Evolutionary conservation across 1,140 invertebrate species (phyloP), one percentile per base, ranked within the genome.

Genomic region (Drosophila willistoni): DNA sequence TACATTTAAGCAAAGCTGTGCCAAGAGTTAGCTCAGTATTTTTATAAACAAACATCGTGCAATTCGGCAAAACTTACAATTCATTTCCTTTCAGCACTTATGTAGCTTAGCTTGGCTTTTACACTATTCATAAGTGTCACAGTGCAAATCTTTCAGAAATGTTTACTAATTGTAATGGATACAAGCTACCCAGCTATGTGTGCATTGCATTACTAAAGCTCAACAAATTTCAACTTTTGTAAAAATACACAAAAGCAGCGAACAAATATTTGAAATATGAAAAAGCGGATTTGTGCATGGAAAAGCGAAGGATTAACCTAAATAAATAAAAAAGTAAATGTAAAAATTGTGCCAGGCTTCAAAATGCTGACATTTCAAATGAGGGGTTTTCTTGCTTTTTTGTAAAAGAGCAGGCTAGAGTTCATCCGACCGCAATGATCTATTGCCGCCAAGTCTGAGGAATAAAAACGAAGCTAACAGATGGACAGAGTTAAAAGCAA

Each of bases 241-340:
- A 78, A 85, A 81, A 86, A 69, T 81, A 73, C 78, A 86, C 74
- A 86, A 81, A 79, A 70, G 72, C 66, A 47, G 64, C 64, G 60
- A 44, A 77, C 75, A 86, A 86, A 86, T 87, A 86, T 87, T 86
- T 76, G 72, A 77, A 68, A 82, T 79, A 63, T 76, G 72, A 68
- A 86, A 77, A 81, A 77, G 62, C 71, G 82, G 82, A 81, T 85
- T 85, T 85, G 76, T 62, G 64, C 47, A 51, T 17, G 51, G 34
- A 71, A 64, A 64, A 55, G 14, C 34, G 67, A 73, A 80, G 84
- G 84, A 87, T 87, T 87, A 87, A 83, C 79, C 84, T 87, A 86
- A 87, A 87, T 87, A 87, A 87, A 89, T 71, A 89, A 56, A 89
- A 87, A 87, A 87, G 73, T 80, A 76, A 73, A 56, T 86, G 83